Conservation (phyloP, 2,888 invertebrate species). For the Papilio gigon region DNA sequence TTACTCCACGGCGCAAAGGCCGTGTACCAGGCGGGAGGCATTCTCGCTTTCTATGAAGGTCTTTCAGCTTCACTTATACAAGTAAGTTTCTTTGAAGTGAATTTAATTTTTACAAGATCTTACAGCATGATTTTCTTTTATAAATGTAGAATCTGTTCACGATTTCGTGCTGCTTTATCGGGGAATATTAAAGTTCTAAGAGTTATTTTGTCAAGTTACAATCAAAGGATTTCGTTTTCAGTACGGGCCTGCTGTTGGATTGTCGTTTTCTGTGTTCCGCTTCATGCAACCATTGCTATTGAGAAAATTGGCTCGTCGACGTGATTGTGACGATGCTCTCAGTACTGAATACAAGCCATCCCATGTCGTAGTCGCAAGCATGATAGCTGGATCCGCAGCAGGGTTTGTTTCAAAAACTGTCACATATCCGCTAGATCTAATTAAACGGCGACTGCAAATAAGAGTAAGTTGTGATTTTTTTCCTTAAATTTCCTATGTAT, state of each 20-base stretch:
- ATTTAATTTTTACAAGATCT: too few species aligned
- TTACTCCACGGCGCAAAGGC: constrained; percentile 58
- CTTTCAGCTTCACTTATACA: constrained; percentile 65
- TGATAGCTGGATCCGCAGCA: constrained; percentile 85
- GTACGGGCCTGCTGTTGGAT: constrained; percentile 72
- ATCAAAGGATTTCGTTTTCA: constrained; percentile 48
- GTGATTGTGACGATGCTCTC: constrained; percentile 41
- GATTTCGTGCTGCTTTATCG: too few species aligned
- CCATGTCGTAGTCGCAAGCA: constrained; percentile 63
- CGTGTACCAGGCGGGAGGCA: constrained; percentile 66
- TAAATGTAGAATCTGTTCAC: too few species aligned
- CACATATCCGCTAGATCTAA: constrained; percentile 94
- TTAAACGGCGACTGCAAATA: constrained; percentile 92
- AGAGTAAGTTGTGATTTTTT: constrained; percentile 75
- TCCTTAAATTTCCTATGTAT: too few species aligned
- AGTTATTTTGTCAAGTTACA: background rate
- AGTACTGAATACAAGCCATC: constrained; percentile 52
- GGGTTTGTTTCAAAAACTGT: constrained; percentile 89
- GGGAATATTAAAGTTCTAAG: too few species aligned
- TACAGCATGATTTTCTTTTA: too few species aligned
- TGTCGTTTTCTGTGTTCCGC: constrained; percentile 68
- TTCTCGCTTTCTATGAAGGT: constrained; percentile 70
- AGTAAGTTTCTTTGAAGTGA: constrained; percentile 52
- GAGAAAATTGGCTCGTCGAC: constrained; percentile 46
- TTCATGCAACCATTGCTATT: constrained; percentile 59